Percentiles rank a stretch among this genome's conserved stretches.
These are phyloP conservation scores for Embiotoca jacksoni DNA, from an alignment of 2,113 vertebrate genomes.

Conservation along the genomic window DNA sequence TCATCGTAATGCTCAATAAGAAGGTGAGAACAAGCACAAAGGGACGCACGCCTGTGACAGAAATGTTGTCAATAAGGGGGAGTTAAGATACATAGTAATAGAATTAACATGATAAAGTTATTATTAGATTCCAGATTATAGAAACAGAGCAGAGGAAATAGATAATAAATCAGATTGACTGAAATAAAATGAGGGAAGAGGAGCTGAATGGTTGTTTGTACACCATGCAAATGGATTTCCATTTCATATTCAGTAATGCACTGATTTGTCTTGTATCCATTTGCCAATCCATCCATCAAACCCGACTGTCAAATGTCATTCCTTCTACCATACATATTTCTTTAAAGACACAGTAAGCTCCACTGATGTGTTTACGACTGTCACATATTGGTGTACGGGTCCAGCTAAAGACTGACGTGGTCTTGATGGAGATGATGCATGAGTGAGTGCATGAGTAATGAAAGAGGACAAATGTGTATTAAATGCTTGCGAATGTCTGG, in stretches of 20 bases:
- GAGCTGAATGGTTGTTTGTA: neutral
- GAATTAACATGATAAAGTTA: conserved; percentile 24
- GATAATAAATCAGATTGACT: neutral
- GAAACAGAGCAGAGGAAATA: neutral
- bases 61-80: neutral
- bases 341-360: conserved; percentile 11
- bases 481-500: neutral
- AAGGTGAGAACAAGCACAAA: conserved; percentile 6
- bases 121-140: conserved; percentile 11
- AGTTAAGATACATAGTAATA: neutral
- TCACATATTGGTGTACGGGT: neutral
- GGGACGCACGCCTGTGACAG: neutral
- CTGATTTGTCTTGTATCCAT: neutral
- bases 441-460: neutral
- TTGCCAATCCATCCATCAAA: conserved; percentile 3
- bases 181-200: neutral
- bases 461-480: neutral
- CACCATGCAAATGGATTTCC: neutral
- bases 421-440: neutral
- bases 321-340: neutral
- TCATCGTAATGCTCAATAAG: neutral
- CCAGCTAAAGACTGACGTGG: neutral
- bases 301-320: conserved; percentile 9
- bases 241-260: neutral
- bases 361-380: neutral